Conservation (phyloP, 1,140 invertebrate species). For the Conus ventricosus region DNA sequence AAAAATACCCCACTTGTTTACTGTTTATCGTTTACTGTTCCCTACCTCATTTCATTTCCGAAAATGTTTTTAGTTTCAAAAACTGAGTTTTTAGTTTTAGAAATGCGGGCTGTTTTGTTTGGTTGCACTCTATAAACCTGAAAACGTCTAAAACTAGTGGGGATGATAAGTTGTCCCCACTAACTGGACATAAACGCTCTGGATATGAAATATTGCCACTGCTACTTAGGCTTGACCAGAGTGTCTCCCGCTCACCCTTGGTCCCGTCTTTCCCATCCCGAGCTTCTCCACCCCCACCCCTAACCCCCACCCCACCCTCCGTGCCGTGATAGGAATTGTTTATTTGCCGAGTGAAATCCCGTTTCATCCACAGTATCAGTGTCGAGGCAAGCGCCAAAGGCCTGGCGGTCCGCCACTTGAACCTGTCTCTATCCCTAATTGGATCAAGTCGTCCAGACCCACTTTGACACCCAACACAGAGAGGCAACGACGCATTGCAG, state of each 20-base stretch:
- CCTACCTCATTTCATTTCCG: no score
- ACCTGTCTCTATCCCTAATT: constrained; percentile 3
- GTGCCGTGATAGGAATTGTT: background rate
- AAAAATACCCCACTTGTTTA: no score
- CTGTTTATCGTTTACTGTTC: no score
- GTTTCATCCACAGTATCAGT: background rate
- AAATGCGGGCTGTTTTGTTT: no score
- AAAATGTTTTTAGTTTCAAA: no score
- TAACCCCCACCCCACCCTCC: background rate
- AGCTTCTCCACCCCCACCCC: background rate
- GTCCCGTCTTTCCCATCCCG: background rate
- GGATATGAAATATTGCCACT: background rate
- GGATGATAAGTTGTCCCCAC: no score
- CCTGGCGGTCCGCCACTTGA: background rate
- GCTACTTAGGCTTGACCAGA: background rate
- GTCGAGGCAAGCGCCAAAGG: background rate
- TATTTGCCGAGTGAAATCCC: constrained; percentile 6
- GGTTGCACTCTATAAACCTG: background rate
- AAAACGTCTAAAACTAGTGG: background rate
- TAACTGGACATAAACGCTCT: background rate
- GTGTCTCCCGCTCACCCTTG: background rate
- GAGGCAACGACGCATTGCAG: background rate
- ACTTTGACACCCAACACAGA: background rate
- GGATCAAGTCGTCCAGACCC: background rate
- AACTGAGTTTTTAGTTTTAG: no score